phyloP scores from a whole-genome alignment of 2,888 invertebrate genomes.

The Andrena haemorrhoa region DNA sequence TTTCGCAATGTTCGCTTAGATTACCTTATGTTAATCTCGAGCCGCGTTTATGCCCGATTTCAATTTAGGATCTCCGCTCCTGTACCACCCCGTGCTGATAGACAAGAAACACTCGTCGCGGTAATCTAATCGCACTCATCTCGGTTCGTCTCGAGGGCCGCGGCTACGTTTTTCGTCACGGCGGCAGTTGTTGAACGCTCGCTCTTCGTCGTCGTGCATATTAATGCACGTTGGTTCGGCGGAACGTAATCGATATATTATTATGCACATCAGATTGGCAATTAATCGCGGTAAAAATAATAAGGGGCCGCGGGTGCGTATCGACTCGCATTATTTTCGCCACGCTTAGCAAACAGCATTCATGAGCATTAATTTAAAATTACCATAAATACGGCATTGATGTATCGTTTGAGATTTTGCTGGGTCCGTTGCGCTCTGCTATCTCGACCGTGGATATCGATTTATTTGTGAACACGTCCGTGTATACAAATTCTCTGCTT shows the following conservation, averaged over 20 bases:
- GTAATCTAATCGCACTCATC: too few species aligned
- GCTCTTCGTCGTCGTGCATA: not conserved
- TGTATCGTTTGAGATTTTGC: constrained; percentile 51
- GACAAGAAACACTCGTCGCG: not conserved
- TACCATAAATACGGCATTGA: constrained; percentile 33
- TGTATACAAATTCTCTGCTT: too few species aligned
- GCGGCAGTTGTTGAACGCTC: not conserved
- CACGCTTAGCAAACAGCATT: constrained; percentile 14
- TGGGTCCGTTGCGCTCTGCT: constrained; percentile 19
- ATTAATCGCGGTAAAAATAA: constrained; percentile 46
- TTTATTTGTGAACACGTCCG: constrained; percentile 4
- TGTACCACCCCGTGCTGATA: not conserved
- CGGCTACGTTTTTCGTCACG: not conserved
- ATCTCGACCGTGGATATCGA: not conserved
- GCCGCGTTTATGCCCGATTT: constrained; percentile 11
- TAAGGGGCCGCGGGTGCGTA: not conserved
- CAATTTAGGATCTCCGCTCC: not conserved
- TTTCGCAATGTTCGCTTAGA: constrained; percentile 43
- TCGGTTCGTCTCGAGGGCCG: not conserved
- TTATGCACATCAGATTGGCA: constrained; percentile 22
- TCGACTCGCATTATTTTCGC: constrained; percentile 29
- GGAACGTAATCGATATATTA: constrained; percentile 21
- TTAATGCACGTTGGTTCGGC: constrained; percentile 2
- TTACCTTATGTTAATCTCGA: constrained; percentile 46
- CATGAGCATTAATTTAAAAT: constrained; percentile 41